Base-by-base conservation (phyloP, 2,888 invertebrate species). In the Xylophagus ater region DNA sequence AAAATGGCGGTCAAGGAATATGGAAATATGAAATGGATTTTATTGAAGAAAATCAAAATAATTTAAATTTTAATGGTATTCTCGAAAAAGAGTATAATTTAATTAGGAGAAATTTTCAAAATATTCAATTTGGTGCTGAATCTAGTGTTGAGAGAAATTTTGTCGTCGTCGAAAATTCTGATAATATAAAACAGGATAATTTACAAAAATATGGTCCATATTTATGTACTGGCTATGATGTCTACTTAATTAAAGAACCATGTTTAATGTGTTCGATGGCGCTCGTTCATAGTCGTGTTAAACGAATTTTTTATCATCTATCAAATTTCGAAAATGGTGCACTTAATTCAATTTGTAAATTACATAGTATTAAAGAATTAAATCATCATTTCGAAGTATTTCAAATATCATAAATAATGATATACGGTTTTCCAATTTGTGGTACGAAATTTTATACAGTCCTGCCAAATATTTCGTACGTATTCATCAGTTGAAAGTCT, bases 191-290 rank as follows among this genome's bases (percentile, higher is more conserved):
- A 1, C 52, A 51, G 2, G 64, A 67, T 23, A 65, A 65, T 48
- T 51, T 65, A 10, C 41, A 42, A 5, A 64, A 62, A 47, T 62
- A 57, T 41, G 75, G 76, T 2, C 79, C 84, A 0, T 90, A 90
- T 59, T 65, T 90, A 33, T 89, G 89, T 63, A 90, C 94, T 0
- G 85, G 85, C 3, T 90, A 86, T 60, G 81, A 87, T 65, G 65
- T 86, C 2, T 94, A 88, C 57, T 59, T 86, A 28, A 73, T 81
- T 0, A 72, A 72, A 43, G 96, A 97, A 59, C 94, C 96, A 0
- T 97, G 97, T 64, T 58, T 86, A 1, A 88, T 96, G 82, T 97
- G 97, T 65, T 72, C 89, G 0, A 97, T 97, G 96, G 94, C 85
- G 0, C 66, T 97, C 38, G 72, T 93, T 0, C 96, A 97, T 61